These are phyloP conservation scores for Gastrophryne carolinensis DNA, from an alignment of 2,797 vertebrate species.

Conservation along the genomic window DNA sequence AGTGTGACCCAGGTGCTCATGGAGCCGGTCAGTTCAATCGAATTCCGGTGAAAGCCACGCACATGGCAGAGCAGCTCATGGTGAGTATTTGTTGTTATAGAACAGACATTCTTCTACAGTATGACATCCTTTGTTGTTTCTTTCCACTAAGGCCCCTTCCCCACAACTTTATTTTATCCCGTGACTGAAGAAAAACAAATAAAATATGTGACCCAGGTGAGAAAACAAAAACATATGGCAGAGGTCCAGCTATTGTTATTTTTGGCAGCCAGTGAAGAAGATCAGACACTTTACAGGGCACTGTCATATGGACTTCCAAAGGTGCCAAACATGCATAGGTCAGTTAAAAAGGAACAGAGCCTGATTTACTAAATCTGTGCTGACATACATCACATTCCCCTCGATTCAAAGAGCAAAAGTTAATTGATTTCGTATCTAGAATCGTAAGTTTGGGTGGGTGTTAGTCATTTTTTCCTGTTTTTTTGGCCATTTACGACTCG, in stretches of 20 bases:
- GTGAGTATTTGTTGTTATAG: constrained; percentile 11
- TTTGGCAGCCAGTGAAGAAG: not conserved
- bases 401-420: no score
- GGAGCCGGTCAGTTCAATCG: constrained; percentile 19
- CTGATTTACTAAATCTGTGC: no score
- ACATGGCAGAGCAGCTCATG: constrained; percentile 1
- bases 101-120: constrained; percentile 18
- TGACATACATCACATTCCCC: no score
- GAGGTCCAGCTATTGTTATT: constrained; percentile 20
- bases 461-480: no score
- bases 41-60: constrained; percentile 23
- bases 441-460: no score
- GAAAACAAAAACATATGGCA: constrained; percentile 51
- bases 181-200: constrained; percentile 23
- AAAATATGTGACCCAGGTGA: constrained; percentile 43
- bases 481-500: no score
- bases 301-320: not conserved
- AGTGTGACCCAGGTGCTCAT: not conserved
- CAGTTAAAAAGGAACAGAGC: no score
- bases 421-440: no score
- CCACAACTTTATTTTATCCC: constrained; percentile 34
- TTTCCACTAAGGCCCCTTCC: constrained; percentile 11
- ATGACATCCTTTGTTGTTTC: constrained; percentile 32
- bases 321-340: no score
- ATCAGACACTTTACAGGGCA: constrained; percentile 1